A percentile compares a stretch with the other conserved stretches of the same genome.
These are phyloP conservation scores for Oenanthe melanoleuca DNA, from an alignment of 2,113 vertebrate species.

Conservation along the genomic window DNA sequence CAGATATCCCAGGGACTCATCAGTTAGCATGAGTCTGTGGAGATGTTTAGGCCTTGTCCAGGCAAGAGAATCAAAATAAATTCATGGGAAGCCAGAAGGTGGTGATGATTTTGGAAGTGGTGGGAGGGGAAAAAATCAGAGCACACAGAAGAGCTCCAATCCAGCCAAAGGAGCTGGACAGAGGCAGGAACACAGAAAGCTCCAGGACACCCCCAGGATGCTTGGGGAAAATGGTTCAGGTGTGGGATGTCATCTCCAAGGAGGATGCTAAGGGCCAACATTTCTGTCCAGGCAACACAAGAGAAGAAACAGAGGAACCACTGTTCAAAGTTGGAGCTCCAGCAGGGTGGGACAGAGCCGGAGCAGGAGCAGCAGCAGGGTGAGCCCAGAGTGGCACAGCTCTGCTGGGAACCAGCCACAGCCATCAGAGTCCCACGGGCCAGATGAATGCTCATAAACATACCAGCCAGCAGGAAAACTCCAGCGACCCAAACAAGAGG, in stretches of 20 bases:
- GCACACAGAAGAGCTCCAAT: neutral
- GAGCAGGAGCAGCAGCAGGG: rapidly evolving
- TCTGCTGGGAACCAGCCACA: neutral
- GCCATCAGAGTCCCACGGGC: neutral
- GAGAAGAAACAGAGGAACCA: neutral
- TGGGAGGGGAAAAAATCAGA: neutral
- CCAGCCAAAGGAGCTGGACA: neutral
- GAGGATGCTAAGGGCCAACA: rapidly evolving
- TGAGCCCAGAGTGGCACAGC: neutral
- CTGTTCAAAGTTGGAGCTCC: neutral
- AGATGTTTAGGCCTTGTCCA: neutral
- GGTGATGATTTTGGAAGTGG: neutral
- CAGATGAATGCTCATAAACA: neutral
- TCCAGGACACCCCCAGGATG: neutral
- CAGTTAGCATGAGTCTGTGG: rapidly evolving
- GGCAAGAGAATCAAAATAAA: neutral
- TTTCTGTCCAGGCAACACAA: neutral
- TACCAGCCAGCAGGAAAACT: neutral
- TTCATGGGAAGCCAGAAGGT: neutral
- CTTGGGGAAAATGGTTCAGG: neutral
- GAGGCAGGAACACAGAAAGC: neutral
- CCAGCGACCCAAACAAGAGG: neutral
- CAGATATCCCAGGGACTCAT: neutral
- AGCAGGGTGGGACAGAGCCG: neutral
- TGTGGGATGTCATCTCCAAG: neutral